Percentiles rank a stretch among this genome's conserved stretches.
Conservation (phyloP, 1,140 invertebrate species). For the Aphelenchoides fujianensis region DNA sequence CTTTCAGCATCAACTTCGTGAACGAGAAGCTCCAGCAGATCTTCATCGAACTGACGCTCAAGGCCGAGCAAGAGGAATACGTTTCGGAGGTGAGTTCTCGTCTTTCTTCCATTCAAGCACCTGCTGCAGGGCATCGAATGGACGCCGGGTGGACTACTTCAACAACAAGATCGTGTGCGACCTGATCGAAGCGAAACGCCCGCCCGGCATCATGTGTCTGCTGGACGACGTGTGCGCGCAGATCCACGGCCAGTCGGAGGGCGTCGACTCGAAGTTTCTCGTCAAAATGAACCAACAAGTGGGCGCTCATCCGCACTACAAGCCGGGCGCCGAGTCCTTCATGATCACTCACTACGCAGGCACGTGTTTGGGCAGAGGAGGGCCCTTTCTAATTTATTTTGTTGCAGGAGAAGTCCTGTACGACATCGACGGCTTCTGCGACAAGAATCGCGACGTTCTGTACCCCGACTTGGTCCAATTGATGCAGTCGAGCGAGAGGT, state of each 20-base stretch:
- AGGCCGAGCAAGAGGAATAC: constrained; percentile 76
- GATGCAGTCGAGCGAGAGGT: constrained; percentile 73
- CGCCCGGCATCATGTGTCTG: constrained; percentile 70
- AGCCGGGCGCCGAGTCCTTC: constrained; percentile 69
- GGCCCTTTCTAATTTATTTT: constrained; percentile 23
- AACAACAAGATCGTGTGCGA: constrained; percentile 76
- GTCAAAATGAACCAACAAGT: constrained; percentile 69
- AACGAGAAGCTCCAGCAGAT: constrained; percentile 79
- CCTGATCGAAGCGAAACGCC: constrained; percentile 67
- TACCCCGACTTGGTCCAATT: constrained; percentile 73
- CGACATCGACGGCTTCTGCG: constrained; percentile 73
- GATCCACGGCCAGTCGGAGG: constrained; percentile 71
- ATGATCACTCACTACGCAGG: constrained; percentile 75
- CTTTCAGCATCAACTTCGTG: constrained; percentile 92
- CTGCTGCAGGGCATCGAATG: constrained; percentile 75
- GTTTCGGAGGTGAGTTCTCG: too few relatives aligned
- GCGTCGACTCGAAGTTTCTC: constrained; percentile 61
- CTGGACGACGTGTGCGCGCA: constrained; percentile 76
- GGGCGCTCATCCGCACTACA: constrained; percentile 69
- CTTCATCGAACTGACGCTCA: constrained; percentile 75
- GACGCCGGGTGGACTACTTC: constrained; percentile 75
- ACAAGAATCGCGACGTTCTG: constrained; percentile 74
- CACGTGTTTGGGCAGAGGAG: too few relatives aligned
- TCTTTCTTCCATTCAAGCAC: too few relatives aligned
- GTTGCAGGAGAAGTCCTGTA: constrained; percentile 72